Evolutionary conservation across 2,113 vertebrate genomes (phyloP).

Genomic region (Chloropsis cyanopogon): DNA sequence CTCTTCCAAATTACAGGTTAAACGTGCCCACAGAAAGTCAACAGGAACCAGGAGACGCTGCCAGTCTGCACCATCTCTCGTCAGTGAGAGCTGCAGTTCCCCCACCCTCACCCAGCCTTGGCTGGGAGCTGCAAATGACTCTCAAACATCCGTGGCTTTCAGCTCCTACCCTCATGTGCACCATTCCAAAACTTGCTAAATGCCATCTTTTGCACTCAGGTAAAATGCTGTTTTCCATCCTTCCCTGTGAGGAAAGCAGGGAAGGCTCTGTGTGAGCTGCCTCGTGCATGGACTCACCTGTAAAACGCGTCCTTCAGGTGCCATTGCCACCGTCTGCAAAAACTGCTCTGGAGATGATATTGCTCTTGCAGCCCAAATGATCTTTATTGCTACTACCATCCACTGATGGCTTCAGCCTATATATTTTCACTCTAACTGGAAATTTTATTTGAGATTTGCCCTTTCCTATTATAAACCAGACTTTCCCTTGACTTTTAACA

Average conservation of each 20-base stretch:
- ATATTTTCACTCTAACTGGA: background rate
- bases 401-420: background rate
- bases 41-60: background rate
- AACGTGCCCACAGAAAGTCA: slow-evolving; percentile 33
- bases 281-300: background rate
- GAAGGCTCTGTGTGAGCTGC: background rate
- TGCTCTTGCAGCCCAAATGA: background rate
- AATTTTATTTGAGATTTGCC: background rate
- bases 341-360: background rate
- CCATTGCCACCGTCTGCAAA: background rate
- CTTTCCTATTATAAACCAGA: background rate
- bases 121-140: background rate
- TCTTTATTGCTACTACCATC: background rate
- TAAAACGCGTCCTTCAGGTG: background rate
- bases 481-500: background rate
- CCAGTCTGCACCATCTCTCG: background rate
- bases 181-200: background rate
- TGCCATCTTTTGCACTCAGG: background rate
- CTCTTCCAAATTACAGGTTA: slow-evolving; percentile 56
- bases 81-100: background rate
- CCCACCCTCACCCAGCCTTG: background rate
- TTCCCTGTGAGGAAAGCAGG: background rate
- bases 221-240: background rate
- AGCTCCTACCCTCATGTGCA: background rate
- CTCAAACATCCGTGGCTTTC: background rate